These are phyloP conservation scores for Brenthis hecate DNA, from an alignment of 2,888 invertebrate genomes.

Conservation along the genomic window DNA sequence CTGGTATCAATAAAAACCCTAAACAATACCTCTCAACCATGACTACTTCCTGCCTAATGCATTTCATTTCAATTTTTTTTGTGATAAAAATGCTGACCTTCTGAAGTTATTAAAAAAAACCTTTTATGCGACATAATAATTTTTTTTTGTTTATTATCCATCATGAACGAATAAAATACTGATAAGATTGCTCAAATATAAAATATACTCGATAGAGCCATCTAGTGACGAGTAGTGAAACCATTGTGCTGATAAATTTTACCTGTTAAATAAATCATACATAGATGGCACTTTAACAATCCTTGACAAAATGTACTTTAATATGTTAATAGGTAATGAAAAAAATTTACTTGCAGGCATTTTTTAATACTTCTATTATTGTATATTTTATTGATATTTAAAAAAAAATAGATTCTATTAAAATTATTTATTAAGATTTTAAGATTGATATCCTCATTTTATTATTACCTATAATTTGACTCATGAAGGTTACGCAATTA, in stretches of 20 bases:
- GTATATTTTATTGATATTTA: too few relatives aligned
- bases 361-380: too few relatives aligned
- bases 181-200: not conserved
- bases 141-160: not conserved
- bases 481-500: conserved; percentile 12
- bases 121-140: not conserved
- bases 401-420: not conserved
- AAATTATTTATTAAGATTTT: too few relatives aligned
- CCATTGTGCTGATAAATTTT: conserved; percentile 30
- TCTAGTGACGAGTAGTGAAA: conserved; percentile 61
- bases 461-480: conserved; percentile 1
- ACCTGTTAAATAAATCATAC: not conserved
- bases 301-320: not conserved
- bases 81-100: conserved; percentile 4
- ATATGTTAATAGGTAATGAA: not conserved
- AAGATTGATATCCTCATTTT: not conserved
- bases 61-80: not conserved
- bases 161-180: not conserved
- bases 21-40: conserved; percentile 34
- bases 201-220: conserved; percentile 33
- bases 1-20: conserved; percentile 34
- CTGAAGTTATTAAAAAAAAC: not conserved
- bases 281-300: conserved; percentile 34
- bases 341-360: not conserved
- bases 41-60: conserved; percentile 30